phyloP scores from a whole-genome alignment of 2,113 vertebrate species.

The Nycticorax nycticorax region DNA sequence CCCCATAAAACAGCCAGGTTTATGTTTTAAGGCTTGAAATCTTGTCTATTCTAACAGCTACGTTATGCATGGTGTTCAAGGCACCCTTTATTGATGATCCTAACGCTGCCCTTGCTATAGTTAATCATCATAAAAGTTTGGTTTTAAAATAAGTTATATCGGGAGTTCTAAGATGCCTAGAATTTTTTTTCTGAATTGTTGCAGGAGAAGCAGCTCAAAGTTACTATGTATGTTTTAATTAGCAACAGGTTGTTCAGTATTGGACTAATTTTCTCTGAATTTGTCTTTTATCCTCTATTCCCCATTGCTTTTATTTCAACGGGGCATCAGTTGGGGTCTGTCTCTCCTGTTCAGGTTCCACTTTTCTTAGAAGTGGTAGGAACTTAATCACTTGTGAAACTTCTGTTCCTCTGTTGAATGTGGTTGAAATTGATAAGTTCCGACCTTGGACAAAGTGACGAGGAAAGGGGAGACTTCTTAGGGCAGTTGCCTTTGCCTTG shows the following conservation, averaged over 20 bases:
- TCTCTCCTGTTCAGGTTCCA: neutral
- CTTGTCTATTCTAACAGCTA: neutral
- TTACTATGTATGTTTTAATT: neutral
- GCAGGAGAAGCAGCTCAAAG: neutral
- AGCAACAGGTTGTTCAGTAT: neutral
- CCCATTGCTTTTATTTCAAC: neutral
- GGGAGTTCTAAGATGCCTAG: neutral
- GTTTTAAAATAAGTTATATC: slow-evolving; percentile 12
- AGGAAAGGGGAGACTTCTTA: neutral
- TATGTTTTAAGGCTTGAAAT: neutral
- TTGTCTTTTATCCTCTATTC: neutral
- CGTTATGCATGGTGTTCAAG: neutral
- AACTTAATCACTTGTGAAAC: slow-evolving; percentile 5
- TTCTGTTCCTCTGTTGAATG: slow-evolving; percentile 3
- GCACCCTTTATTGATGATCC: neutral
- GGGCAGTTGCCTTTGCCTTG: neutral
- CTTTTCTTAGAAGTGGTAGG: slow-evolving; percentile 22
- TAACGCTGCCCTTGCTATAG: neutral
- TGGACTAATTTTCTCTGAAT: neutral
- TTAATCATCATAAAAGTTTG: neutral
- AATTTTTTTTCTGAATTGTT: neutral
- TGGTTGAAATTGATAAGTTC: slow-evolving; percentile 13
- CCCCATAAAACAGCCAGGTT: neutral
- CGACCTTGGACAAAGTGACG: neutral
- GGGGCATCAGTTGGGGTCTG: neutral